phyloP scores from a whole-genome alignment of 1,140 invertebrate genomes.

The Drosophila serrata region DNA sequence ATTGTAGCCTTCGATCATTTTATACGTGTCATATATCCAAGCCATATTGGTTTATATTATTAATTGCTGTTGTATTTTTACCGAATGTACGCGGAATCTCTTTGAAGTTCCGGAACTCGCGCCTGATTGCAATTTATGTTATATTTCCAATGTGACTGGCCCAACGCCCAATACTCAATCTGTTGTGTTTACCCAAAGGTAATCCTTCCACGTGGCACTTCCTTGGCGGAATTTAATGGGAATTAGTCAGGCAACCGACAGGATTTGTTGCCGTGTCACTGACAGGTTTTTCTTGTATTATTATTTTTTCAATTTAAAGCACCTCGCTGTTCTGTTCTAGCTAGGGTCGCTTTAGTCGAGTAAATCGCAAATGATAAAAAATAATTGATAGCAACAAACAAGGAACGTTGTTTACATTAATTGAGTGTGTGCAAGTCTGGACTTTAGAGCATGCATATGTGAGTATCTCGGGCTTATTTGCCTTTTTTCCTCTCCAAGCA shows the following conservation, averaged over 20 bases:
- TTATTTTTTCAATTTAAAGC: conserved; percentile 7
- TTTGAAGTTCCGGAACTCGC: conserved; percentile 10
- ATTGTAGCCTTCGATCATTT: conserved; percentile 12
- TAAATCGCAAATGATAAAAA: conserved; percentile 2
- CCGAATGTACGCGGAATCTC: neutral
- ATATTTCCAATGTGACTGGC: neutral
- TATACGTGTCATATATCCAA: conserved; percentile 20
- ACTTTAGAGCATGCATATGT: conserved; percentile 29
- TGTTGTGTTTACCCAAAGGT: conserved; percentile 12
- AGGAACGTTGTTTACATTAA: conserved; percentile 28
- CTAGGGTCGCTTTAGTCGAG: neutral
- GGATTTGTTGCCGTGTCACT: conserved; percentile 3
- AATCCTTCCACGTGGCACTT: conserved; percentile 10
- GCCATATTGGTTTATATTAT: neutral
- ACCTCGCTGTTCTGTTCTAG: conserved; percentile 6
- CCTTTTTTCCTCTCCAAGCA: conserved; percentile 2
- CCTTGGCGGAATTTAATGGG: conserved; percentile 19
- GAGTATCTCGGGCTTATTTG: conserved; percentile 19
- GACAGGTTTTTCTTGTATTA: neutral
- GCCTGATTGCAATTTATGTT: conserved; percentile 5
- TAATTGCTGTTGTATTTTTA: conserved; percentile 7
- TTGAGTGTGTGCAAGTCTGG: conserved; percentile 7
- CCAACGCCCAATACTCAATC: neutral
- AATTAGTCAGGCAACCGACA: conserved; percentile 18
- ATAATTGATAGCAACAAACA: conserved; percentile 21